These are phyloP conservation scores for Rhegmatorhina hoffmannsi DNA, from an alignment of 2,113 vertebrate species.

Conservation along the genomic window DNA sequence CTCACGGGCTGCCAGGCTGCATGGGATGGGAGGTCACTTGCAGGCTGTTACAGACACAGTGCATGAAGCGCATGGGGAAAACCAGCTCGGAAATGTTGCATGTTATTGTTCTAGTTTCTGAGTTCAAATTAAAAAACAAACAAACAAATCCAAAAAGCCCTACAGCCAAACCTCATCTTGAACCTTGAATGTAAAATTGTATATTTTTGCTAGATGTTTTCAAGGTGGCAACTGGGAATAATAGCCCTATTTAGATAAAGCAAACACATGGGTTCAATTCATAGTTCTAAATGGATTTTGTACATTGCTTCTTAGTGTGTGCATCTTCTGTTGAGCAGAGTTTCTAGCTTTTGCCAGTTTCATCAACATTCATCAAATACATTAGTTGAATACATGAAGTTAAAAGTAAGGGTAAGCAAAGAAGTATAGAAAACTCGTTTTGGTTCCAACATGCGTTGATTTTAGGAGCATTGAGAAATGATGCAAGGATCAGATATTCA, in stretches of 20 bases:
- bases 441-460: neutral
- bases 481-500: neutral
- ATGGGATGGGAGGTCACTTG: constrained; percentile 82
- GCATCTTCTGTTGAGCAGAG: neutral
- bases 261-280: neutral
- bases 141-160: neutral
- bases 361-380: neutral
- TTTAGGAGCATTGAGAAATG: neutral
- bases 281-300: neutral
- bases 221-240: constrained; percentile 64
- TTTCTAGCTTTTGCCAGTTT: neutral
- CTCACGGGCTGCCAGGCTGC: constrained; percentile 83
- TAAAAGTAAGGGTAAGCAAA: neutral
- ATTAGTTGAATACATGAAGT: neutral
- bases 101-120: constrained; percentile 47
- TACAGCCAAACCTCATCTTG: neutral
- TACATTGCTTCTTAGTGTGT: neutral
- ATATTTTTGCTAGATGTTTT: constrained; percentile 39
- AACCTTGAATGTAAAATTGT: neutral
- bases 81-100: constrained; percentile 64
- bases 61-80: constrained; percentile 82
- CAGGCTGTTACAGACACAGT: constrained; percentile 79
- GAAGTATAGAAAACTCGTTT: neutral
- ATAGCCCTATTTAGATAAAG: constrained; percentile 52
- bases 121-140: neutral